Evolutionary conservation across 1,140 invertebrate genomes (phyloP), one percentile per base, ranked within the genome.

Genomic region (Neuroterus valhalla): DNA sequence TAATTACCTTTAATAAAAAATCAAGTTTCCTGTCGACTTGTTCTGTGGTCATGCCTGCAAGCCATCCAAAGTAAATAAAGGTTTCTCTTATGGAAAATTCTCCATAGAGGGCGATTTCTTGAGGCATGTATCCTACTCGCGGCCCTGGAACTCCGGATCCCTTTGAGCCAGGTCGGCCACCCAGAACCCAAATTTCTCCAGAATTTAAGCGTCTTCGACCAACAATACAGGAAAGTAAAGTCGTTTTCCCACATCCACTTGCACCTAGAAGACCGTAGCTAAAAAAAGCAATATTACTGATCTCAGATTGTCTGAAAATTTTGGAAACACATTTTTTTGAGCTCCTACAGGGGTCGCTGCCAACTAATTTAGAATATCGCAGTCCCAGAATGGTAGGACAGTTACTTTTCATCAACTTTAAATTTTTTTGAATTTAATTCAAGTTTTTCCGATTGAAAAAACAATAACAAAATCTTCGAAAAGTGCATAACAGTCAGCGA

Each of bases 21-120:
- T 95, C 93, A 26, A 95, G 92, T 84, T 95, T 93, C 73, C 93
- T 92, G 48, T 95, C 93, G 3, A 98, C 94, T 81, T 95, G 92
- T 4, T 90, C 83, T 0, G 93, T 94, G 1, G 90, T 88, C 95
- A 98, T 96, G 12, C 94, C 94, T 70, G 95, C 94, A 68, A 98
- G 94, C 91, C 96, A 94, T 2, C 97, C 97, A 86, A 98, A 98
- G 87, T 97, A 99, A 74, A 94, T 93, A 85, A 98, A 92, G 0
- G 96, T 98, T 87, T 98, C 97, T 44, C 93, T 89, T 71, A 98
- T 98, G 1, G 96, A 95, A 85, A 98, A 97, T 87, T 98, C 96
- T 3, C 95, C 94, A 84, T 97, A 98, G 10, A 99, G 91, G 0
- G 97, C 96, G 17, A 96, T 92, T 91, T 99, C 97, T 93, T 98